Evolutionary conservation across 1,140 invertebrate species (phyloP).

Genomic region (Leptinotarsa lineolata): DNA sequence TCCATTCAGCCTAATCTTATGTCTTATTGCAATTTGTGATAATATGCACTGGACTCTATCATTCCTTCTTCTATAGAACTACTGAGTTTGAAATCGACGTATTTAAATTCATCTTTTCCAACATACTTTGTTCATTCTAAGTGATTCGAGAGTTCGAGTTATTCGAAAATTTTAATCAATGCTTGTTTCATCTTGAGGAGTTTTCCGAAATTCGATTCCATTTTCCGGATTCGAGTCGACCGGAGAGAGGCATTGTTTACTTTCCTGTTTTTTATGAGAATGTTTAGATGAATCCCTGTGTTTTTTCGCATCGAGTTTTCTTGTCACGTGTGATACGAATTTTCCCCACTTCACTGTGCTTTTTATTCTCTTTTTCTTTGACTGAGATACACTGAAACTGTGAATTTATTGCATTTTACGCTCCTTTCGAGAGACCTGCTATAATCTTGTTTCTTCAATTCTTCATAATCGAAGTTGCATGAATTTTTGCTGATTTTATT

Average conservation of each 20-base stretch:
- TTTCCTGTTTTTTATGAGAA: not conserved
- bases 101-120: too few species aligned
- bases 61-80: too few species aligned
- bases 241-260: conserved; percentile 1
- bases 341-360: not conserved
- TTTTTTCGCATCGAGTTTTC: not conserved
- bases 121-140: too few species aligned
- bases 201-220: not conserved
- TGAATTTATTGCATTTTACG: not conserved
- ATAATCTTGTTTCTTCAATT: not conserved
- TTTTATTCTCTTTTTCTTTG: not conserved
- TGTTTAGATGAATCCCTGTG: not conserved
- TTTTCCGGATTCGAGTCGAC: not conserved
- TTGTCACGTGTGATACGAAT: not conserved
- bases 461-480: not conserved
- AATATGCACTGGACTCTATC: too few species aligned
- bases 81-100: too few species aligned
- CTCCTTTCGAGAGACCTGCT: not conserved
- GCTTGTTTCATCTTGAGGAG: not conserved
- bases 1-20: too few species aligned
- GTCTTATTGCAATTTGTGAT: too few species aligned
- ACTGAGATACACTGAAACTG: not conserved
- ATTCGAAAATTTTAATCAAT: not conserved
- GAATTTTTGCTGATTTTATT: not conserved
- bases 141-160: not conserved